Conservation (phyloP, 2,888 invertebrate genomes). For the Spodoptera picta region DNA sequence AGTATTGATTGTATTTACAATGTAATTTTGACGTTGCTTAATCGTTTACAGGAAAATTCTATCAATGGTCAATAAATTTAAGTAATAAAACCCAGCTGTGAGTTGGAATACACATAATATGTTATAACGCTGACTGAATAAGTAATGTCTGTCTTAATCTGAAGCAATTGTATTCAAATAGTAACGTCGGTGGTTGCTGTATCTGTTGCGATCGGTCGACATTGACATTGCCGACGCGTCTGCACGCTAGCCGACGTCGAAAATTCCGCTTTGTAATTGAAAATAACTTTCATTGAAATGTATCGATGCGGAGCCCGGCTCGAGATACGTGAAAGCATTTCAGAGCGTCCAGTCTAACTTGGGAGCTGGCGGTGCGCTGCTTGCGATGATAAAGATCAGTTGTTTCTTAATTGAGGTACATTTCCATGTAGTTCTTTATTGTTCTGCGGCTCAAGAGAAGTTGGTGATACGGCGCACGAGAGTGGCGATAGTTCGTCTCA, state of each 20-base stretch:
- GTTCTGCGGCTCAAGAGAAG: slow-evolving; percentile 11
- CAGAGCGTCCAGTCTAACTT: slow-evolving; percentile 18
- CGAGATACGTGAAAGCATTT: slow-evolving; percentile 62
- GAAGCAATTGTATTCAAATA: slow-evolving; percentile 56
- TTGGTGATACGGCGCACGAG: slow-evolving; percentile 6
- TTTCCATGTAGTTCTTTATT: slow-evolving; percentile 4
- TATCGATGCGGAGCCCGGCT: slow-evolving; percentile 43
- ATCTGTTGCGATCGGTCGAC: slow-evolving; percentile 59
- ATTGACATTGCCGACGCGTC: slow-evolving; percentile 78
- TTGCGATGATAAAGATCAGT: background rate
- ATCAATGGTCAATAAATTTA: slow-evolving; percentile 28
- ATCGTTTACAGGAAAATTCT: slow-evolving; percentile 34
- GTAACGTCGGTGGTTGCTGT: slow-evolving; percentile 45
- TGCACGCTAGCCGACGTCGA: slow-evolving; percentile 73
- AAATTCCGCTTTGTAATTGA: slow-evolving; percentile 77
- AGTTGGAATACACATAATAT: slow-evolving; percentile 37
- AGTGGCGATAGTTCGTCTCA: slow-evolving; percentile 2
- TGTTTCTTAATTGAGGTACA: background rate
- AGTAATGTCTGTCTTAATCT: slow-evolving; percentile 51
- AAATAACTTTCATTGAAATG: slow-evolving; percentile 80
- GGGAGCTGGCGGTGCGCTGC: slow-evolving; percentile 8
- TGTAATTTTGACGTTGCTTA: slow-evolving; percentile 9
- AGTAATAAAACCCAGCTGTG: slow-evolving; percentile 34
- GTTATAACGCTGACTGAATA: slow-evolving; percentile 36
- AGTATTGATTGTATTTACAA: slow-evolving; percentile 10